Percentiles rank a stretch among this genome's conserved stretches.
Conservation (phyloP, 2,113 vertebrate genomes). For the Prolemur simus region DNA sequence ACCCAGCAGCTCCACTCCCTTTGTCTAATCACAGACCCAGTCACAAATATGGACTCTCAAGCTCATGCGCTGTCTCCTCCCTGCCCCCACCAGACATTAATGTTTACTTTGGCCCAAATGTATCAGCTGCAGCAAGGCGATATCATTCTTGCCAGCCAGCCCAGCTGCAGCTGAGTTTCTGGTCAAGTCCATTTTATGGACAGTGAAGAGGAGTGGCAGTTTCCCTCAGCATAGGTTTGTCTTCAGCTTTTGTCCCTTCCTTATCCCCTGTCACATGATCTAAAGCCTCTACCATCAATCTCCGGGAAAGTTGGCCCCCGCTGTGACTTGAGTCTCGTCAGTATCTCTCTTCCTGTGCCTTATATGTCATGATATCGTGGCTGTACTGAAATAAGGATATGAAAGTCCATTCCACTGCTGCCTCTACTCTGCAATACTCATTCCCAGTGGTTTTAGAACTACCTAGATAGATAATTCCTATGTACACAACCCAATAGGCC, state of each 20-base stretch:
- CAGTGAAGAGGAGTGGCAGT: background rate
- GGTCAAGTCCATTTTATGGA: background rate
- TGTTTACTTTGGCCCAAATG: background rate
- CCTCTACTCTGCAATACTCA: background rate
- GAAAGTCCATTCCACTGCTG: background rate
- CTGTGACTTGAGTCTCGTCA: background rate
- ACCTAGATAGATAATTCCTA: background rate
- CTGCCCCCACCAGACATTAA: background rate
- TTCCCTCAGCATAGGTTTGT: background rate
- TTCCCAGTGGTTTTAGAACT: background rate
- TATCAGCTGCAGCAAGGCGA: background rate
- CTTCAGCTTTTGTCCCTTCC: background rate
- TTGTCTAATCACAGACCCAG: background rate
- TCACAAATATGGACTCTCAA: background rate
- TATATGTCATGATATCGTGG: background rate
- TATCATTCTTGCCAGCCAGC: background rate
- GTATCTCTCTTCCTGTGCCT: background rate
- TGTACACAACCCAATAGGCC: background rate
- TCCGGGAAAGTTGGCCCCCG: background rate
- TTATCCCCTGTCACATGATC: background rate
- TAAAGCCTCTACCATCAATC: background rate
- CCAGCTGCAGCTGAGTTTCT: background rate
- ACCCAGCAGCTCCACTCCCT: background rate
- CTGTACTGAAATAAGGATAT: background rate
- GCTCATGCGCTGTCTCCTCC: background rate